Evolutionary conservation across 1,140 invertebrate species (phyloP), one percentile per base, ranked within the genome.

Genomic region (Diplogasteroides magnus): DNA sequence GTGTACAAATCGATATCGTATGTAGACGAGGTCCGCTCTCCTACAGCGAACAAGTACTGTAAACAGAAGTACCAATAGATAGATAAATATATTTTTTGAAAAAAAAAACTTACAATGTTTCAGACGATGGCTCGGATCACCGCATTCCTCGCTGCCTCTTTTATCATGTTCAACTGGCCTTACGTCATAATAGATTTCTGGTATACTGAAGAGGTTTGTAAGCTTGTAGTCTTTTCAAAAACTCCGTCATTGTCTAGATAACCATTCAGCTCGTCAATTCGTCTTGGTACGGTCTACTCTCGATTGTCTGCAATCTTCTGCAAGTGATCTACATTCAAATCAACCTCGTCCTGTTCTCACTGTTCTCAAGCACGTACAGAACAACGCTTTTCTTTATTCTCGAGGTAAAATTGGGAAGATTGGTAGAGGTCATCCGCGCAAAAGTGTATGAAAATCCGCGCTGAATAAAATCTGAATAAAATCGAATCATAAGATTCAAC

Each of bases 121-220:
- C 37, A 48, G 37, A 48, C 6, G 15, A 73, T 48, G 0, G 71
- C 71, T 25, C 74, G 65, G 15, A 73, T 73, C 59, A 74, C 72
- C 57, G 67, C 74, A 15, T 74, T 75, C 27, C 72, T 73, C 25
- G 60, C 71, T 19, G 32, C 74, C 26, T 64, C 71, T 2, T 73
- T 37, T 29, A 74, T 73, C 31, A 19, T 67, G 3, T 73, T 64
- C 58, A 73, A 73, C 31, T 73, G 71, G 71, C 71, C 71, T 15
- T 73, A 73, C 31, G 71, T 71, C 2, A 26, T 72, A n/a, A 61
- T 72, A 6, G 71, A 73, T 32, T 73, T 57, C 31, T 72, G 74
- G 31, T 73, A 73, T 37, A 67, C 60, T 6, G 71, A 74, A 56
- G 61, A 48, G 27, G 64, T 65, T n/a, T 48, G 37, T 11, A n/a